A percentile compares a stretch with the other conserved stretches of the same genome.
Conservation (phyloP, 2,888 invertebrate species). For the Melanargia galathea region DNA sequence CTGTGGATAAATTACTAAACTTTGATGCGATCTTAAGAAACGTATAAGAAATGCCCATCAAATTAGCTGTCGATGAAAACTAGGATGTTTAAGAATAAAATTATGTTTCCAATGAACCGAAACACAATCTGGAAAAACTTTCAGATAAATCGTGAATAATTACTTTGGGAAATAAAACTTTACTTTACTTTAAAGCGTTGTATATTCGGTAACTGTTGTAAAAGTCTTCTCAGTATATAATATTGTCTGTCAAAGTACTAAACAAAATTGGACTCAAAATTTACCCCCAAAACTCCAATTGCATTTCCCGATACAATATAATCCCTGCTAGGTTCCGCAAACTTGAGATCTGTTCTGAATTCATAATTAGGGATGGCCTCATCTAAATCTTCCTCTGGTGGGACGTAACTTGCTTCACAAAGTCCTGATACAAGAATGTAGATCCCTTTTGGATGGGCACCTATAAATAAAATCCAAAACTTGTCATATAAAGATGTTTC, state of each 20-base stretch:
- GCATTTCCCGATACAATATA: conserved; percentile 84
- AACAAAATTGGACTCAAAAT: conserved; percentile 8
- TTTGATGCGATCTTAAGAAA: not conserved
- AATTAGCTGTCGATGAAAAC: not conserved
- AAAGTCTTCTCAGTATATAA: not conserved
- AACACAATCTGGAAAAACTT: not conserved
- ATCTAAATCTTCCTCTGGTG: conserved; percentile 65
- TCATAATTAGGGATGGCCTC: conserved; percentile 82
- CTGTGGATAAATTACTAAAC: conserved; percentile 44
- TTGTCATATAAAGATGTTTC: not conserved
- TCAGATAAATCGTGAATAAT: not conserved
- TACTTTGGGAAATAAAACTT: not conserved
- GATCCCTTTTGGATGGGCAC: conserved; percentile 71
- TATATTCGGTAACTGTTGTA: not conserved
- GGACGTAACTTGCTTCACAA: conserved; percentile 66
- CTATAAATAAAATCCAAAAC: conserved; percentile 34
- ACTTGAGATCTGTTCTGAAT: conserved; percentile 74
- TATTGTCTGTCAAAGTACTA: not conserved
- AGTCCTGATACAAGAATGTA: conserved; percentile 70
- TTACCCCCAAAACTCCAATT: conserved; percentile 82
- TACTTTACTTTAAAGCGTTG: no score
- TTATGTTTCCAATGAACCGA: not conserved
- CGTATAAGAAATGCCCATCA: not conserved
- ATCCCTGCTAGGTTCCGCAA: conserved; percentile 73
- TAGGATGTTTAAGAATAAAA: not conserved